phyloP scores from a whole-genome alignment of 2,888 invertebrate species.

The Galerucella calmariensis region DNA sequence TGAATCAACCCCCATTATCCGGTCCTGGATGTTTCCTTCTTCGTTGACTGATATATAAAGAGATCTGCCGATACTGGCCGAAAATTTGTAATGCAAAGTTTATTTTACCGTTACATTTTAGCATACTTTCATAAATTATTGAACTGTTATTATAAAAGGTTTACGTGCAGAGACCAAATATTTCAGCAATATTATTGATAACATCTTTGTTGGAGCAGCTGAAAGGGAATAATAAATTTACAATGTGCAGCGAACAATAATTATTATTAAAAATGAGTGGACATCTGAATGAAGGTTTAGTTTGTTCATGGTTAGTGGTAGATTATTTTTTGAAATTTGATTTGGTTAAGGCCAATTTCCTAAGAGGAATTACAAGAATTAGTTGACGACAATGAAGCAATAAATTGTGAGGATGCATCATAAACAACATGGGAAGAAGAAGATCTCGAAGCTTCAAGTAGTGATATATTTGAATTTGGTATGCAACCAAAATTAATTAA shows the following conservation, averaged over 20 bases:
- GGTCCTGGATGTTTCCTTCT: slow-evolving; percentile 20
- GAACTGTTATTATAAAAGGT: slow-evolving; percentile 27
- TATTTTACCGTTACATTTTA: slow-evolving; percentile 37
- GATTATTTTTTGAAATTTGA: not conserved
- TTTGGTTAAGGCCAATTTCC: no score
- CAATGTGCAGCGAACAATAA: slow-evolving; percentile 11
- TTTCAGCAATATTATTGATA: slow-evolving; percentile 38
- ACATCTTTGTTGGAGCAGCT: slow-evolving; percentile 27
- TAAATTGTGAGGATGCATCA: no score
- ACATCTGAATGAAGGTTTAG: not conserved
- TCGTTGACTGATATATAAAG: slow-evolving; percentile 32
- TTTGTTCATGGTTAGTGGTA: not conserved
- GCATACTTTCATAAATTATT: slow-evolving; percentile 41
- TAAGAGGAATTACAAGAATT: no score
- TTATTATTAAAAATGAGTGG: not conserved
- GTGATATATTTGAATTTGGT: no score
- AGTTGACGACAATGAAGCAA: no score
- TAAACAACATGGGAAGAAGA: no score
- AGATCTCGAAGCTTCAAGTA: no score
- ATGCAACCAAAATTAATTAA: no score
- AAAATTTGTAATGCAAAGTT: slow-evolving; percentile 44
- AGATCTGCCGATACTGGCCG: slow-evolving; percentile 23
- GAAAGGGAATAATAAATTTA: slow-evolving; percentile 26
- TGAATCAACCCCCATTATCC: not conserved
- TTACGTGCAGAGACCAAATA: slow-evolving; percentile 18